Percentiles rank a stretch among this genome's conserved stretches.
These are phyloP conservation scores for Acanthococcus lagerstroemiae DNA, from an alignment of 2,888 invertebrate species.

Conservation along the genomic window DNA sequence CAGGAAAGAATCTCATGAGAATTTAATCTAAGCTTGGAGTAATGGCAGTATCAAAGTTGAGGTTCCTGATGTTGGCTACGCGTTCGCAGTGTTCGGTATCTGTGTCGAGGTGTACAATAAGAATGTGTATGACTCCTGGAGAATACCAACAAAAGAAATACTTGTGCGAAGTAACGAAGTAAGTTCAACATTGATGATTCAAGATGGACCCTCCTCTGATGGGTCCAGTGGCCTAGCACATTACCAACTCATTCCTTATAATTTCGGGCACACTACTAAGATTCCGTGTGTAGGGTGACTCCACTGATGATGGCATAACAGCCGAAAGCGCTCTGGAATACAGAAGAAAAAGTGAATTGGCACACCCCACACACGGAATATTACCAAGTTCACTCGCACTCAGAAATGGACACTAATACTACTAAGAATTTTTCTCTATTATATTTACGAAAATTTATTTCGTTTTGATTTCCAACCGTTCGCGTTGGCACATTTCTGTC, in stretches of 20 bases:
- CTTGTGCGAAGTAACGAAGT: conserved; percentile 52
- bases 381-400: no score
- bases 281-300: not conserved
- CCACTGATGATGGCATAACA: conserved; percentile 79
- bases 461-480: no score
- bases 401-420: no score
- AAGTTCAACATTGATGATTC: conserved; percentile 30
- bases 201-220: not conserved
- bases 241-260: no score
- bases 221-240: no score
- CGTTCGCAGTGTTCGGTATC: conserved; percentile 83
- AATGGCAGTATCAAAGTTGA: conserved; percentile 48
- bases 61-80: conserved; percentile 68
- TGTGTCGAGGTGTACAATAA: conserved; percentile 97
- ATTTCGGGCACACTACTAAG: no score
- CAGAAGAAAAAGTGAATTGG: no score
- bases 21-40: conserved; percentile 51
- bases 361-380: no score
- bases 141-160: conserved; percentile 52
- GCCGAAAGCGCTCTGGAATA: no score
- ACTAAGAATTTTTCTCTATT: no score
- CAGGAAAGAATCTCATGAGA: conserved; percentile 43
- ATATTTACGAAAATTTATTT: no score
- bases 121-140: conserved; percentile 91
- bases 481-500: no score